These are phyloP conservation scores for Ophonus ardosiacus DNA, from an alignment of 2,888 invertebrate species.

Conservation along the genomic window DNA sequence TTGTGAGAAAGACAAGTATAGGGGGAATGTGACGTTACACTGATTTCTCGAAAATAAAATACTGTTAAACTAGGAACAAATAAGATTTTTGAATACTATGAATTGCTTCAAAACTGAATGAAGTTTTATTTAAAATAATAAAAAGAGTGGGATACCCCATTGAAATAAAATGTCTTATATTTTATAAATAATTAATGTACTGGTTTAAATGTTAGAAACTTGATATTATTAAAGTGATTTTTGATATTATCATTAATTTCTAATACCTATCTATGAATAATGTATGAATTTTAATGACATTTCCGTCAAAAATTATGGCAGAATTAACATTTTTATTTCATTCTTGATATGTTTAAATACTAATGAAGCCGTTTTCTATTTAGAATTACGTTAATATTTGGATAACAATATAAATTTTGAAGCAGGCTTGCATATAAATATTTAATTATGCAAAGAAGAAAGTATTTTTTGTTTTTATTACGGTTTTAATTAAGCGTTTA, in stretches of 20 bases:
- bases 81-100: too few relatives aligned
- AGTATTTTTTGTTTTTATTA: conserved; percentile 18
- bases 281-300: neutral
- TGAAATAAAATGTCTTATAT: too few relatives aligned
- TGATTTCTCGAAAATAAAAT: too few relatives aligned
- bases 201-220: neutral
- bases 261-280: neutral
- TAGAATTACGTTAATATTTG: neutral
- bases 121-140: too few relatives aligned
- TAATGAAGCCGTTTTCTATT: neutral
- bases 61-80: too few relatives aligned
- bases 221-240: too few relatives aligned
- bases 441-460: conserved; percentile 33
- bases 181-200: too few relatives aligned
- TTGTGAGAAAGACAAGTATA: too few relatives aligned
- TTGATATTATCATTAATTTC: too few relatives aligned
- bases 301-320: neutral
- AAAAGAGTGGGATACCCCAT: too few relatives aligned
- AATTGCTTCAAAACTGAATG: too few relatives aligned
- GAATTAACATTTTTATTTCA: neutral
- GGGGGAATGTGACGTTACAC: too few relatives aligned
- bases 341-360: neutral
- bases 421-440: conserved; percentile 28
- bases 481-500: neutral
- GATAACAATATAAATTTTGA: conserved; percentile 20